Conservation (phyloP, 1,140 invertebrate species). For the Orussus abietinus region DNA sequence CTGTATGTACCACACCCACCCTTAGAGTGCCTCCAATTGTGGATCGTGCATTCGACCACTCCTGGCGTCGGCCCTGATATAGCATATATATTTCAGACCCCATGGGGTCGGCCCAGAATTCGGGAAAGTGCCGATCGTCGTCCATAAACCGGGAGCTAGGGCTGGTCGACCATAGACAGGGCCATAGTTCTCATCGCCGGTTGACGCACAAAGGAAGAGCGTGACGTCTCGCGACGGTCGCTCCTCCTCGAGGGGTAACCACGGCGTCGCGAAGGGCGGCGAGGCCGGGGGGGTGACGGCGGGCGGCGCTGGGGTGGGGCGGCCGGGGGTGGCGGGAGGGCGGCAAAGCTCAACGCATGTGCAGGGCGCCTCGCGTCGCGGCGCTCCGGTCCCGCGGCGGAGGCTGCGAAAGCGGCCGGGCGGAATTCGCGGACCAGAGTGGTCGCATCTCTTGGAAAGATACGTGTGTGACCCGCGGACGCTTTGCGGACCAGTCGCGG, state of each 20-base stretch:
- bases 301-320: conserved; percentile 20
- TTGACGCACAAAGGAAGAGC: conserved; percentile 43
- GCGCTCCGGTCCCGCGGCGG: conserved; percentile 44
- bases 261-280: conserved; percentile 15
- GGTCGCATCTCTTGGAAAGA: conserved; percentile 47
- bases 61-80: too few species aligned
- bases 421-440: conserved; percentile 52
- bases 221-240: conserved; percentile 36
- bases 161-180: too few species aligned
- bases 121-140: too few species aligned
- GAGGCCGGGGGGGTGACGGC: conserved; percentile 14
- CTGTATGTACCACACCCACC: too few species aligned
- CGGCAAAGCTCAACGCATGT: conserved; percentile 49
- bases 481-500: too few species aligned
- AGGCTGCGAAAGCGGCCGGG: conserved; percentile 48
- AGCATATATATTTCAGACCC: too few species aligned
- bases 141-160: too few species aligned
- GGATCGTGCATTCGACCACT: too few species aligned
- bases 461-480: conserved; percentile 29
- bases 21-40: too few species aligned
- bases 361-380: conserved; percentile 52
- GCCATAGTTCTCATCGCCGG: too few species aligned
- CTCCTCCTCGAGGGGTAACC: conserved; percentile 34
- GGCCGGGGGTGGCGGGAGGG: conserved; percentile 30
- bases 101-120: too few species aligned